These are phyloP conservation scores for Mamestra brassicae DNA, from an alignment of 2,888 invertebrate species.

Conservation along the genomic window DNA sequence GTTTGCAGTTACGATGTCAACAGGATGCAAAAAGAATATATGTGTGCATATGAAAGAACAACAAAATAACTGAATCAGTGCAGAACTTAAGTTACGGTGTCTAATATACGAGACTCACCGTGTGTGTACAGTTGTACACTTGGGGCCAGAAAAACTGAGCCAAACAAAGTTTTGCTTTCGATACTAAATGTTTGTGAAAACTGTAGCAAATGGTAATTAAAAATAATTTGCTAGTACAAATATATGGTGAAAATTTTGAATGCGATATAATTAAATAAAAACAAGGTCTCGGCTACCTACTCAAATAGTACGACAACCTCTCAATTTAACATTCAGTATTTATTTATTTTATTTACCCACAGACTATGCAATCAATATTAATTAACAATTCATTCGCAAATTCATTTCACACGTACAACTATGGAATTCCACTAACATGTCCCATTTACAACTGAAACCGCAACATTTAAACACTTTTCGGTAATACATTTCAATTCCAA, in stretches of 20 bases:
- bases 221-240: background rate
- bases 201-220: background rate
- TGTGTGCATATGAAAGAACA: slow-evolving; percentile 20
- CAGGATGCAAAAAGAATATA: slow-evolving; percentile 14
- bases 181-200: slow-evolving; percentile 13
- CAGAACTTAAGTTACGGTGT: slow-evolving; percentile 78
- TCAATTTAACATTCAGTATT: slow-evolving; percentile 15
- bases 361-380: slow-evolving; percentile 23
- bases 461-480: slow-evolving; percentile 46
- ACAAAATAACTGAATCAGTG: slow-evolving; percentile 78
- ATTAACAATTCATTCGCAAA: slow-evolving; percentile 38
- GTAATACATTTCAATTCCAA: slow-evolving; percentile 63
- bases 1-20: slow-evolving; percentile 28
- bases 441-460: slow-evolving; percentile 33
- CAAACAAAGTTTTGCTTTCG: slow-evolving; percentile 11
- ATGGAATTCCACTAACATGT: slow-evolving; percentile 11
- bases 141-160: slow-evolving; percentile 35
- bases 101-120: slow-evolving; percentile 55
- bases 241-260: background rate
- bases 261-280: background rate
- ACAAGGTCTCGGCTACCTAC: background rate
- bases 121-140: slow-evolving; percentile 42
- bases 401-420: slow-evolving; percentile 22
- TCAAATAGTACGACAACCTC: slow-evolving; percentile 4
- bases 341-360: slow-evolving; percentile 31